Evolutionary conservation across 2,797 vertebrate species (phyloP), one percentile per base, ranked within the genome.

Genomic region (Monodelphis domestica): DNA sequence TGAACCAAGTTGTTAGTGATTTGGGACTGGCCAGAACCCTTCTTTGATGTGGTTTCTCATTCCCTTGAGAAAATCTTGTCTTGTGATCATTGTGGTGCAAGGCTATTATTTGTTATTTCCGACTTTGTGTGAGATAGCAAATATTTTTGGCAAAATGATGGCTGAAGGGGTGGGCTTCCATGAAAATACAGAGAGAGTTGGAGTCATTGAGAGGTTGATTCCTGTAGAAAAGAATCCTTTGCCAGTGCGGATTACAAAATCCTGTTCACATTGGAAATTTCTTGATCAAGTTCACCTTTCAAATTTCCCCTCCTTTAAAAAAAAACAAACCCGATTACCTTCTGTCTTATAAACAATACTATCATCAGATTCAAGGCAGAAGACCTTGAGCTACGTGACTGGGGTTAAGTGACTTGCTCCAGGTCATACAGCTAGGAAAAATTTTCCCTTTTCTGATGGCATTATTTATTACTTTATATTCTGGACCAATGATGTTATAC

Each of bases 41-140:
- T 90, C 89, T 93, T 84, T 95, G 57, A 94, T 53, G 12, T 91
- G 94, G 87, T 57, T 96, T 97, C 92, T 92, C 87, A 54, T 96
- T 96, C 93, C 92, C 12, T 5, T 30, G 84, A 88, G 70, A 21
- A 57, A 91, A 33, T 93, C 53, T 92, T 57, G 70, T 89, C 89
- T 70, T 94, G 92, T 93, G 89, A 95, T 92, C 97, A 90, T 88
- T 33, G 89, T 17, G 51, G 53, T 54, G 54, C 21, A 92, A 84
- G 92, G 87, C 94, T 95, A 10, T 92, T 57, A 93, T 95, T 88
- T 95, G 30, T 96, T 10, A 92, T 94, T 90, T 96, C 92, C 51
- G 90, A 28, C 90, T 87, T 87, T 94, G 56, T 26, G 30, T 90
- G 94, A 96, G 92, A 94, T 92, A 92, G 91, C 95, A 93, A 70